phyloP scores from a whole-genome alignment of 37 sponge, comb jelly and placozoan genomes.

The Ianthella basta region DNA sequence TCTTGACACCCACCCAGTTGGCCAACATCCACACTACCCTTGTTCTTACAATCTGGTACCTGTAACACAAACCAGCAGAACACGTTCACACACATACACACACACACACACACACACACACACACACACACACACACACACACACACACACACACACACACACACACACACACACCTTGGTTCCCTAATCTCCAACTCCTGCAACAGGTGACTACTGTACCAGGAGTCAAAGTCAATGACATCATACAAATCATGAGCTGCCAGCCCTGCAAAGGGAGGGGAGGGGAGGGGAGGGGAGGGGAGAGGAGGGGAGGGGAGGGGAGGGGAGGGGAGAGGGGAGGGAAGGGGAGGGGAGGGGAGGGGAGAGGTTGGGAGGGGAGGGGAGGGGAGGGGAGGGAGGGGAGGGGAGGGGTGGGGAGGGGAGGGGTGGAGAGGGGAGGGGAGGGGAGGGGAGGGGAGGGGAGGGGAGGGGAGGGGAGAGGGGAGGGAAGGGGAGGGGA shows the following conservation, averaged over 20 bases:
- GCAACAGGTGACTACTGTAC: constrained; percentile 66
- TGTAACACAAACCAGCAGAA: constrained; percentile 31
- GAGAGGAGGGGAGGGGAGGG: too few relatives aligned
- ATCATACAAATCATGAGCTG: constrained; percentile 81
- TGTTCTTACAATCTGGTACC: constrained; percentile 69
- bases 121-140: constrained; percentile 25
- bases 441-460: too few relatives aligned
- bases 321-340: too few relatives aligned
- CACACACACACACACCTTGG: constrained; percentile 53
- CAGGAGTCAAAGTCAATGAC: constrained; percentile 77
- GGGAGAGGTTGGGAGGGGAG: too few relatives aligned
- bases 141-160: constrained; percentile 38
- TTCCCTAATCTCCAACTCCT: constrained; percentile 61
- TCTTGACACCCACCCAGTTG: constrained; percentile 79
- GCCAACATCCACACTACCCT: constrained; percentile 86
- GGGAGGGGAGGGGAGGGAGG: too few relatives aligned
- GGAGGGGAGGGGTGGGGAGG: too few relatives aligned
- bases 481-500: too few relatives aligned
- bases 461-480: too few relatives aligned
- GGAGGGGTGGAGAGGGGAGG: too few relatives aligned
- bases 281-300: too few relatives aligned
- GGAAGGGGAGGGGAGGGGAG: too few relatives aligned
- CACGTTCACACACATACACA: constrained; percentile 26
- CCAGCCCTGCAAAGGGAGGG: constrained; percentile 46
- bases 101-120: constrained; percentile 8